Percentiles rank a stretch among this genome's conserved stretches.
These are phyloP conservation scores for Steatocranus sp. DNA, from an alignment of 2,797 vertebrate genomes.

Conservation along the genomic window DNA sequence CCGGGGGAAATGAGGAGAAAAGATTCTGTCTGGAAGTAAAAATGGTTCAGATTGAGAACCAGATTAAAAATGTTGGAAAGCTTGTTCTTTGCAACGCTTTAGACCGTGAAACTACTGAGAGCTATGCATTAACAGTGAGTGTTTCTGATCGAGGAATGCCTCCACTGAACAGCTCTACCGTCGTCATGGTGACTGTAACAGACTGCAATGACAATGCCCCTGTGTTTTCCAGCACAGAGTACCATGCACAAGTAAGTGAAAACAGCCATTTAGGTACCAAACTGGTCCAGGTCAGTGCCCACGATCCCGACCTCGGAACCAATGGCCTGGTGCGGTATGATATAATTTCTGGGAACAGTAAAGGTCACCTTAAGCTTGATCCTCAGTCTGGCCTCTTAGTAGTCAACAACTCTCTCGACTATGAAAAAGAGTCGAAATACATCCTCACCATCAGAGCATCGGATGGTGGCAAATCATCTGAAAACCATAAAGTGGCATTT, in stretches of 20 bases:
- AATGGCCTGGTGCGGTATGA: conserved; percentile 80
- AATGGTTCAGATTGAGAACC: conserved; percentile 56
- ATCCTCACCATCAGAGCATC: conserved; percentile 82
- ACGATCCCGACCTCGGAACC: conserved; percentile 76
- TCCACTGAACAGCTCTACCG: conserved; percentile 77
- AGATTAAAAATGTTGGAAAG: conserved; percentile 66
- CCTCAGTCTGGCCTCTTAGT: conserved; percentile 78
- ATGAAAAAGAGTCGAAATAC: conserved; percentile 81
- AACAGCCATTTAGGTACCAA: conserved; percentile 71
- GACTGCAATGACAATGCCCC: conserved; percentile 90
- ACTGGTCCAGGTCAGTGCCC: conserved; percentile 78
- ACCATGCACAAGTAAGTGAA: conserved; percentile 81
- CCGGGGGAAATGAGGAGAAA: conserved; percentile 78
- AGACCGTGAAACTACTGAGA: conserved; percentile 79
- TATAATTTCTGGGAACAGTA: conserved; percentile 84
- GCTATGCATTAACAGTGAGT: conserved; percentile 76
- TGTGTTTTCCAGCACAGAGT: conserved; percentile 75
- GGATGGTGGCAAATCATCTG: conserved; percentile 66
- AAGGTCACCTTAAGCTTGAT: conserved; percentile 78
- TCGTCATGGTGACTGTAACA: conserved; percentile 78
- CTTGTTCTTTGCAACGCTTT: conserved; percentile 80
- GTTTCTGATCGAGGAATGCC: conserved; percentile 81
- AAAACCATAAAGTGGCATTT: conserved; percentile 75
- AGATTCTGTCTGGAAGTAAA: conserved; percentile 80
- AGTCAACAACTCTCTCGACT: conserved; percentile 79